Evolutionary conservation across 1,140 invertebrate genomes (phyloP), one percentile per base, ranked within the genome.

Genomic region (Hylaeus volcanicus): DNA sequence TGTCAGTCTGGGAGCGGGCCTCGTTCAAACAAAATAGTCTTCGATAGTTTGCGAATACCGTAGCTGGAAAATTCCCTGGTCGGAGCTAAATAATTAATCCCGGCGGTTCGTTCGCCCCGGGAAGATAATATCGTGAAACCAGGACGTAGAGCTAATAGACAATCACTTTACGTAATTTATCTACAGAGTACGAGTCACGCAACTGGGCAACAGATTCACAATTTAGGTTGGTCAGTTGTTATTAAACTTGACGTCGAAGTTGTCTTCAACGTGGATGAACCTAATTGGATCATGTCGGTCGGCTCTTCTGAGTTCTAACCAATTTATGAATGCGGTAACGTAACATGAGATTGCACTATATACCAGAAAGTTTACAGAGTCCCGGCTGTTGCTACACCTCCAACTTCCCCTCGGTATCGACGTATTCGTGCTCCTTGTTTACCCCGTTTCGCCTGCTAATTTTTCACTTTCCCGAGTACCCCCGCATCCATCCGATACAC

Each of bases 311-410:
- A 88, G 83, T 88, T 86, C 80, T 88, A 88, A 88, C 61, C 86
- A 84, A 88, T 88, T 88, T 88, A 88, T 88, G 87, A 88, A 88
- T 81, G 87, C 68, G 86, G 86, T 79, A 77, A 65, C 65, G 64
- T 81, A 79, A 88, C 87, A 88, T 56, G 86, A 71, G 87, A 88
- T 81, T 80, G 87, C 87, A 88, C 87, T 88, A 88, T 79, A 76
- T 75, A 73, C 61, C 56, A 55, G 61, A 51, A 53, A 70, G 66
- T 71, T 77, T 61, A 61, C 78, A 12, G 61, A 69, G 53, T 37
- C 43, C 48, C 43, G 43, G 51, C 79, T 69, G 63, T 58, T 56
- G 45, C 65, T 74, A 43, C 63, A 70, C 63, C 63, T 75, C 58
- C 6, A 83, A 81, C 82, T 81, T 84, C 78, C 63, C 69, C 51